Conservation (phyloP, 2,113 vertebrate genomes). For the Paradoxurus hermaphroditus region DNA sequence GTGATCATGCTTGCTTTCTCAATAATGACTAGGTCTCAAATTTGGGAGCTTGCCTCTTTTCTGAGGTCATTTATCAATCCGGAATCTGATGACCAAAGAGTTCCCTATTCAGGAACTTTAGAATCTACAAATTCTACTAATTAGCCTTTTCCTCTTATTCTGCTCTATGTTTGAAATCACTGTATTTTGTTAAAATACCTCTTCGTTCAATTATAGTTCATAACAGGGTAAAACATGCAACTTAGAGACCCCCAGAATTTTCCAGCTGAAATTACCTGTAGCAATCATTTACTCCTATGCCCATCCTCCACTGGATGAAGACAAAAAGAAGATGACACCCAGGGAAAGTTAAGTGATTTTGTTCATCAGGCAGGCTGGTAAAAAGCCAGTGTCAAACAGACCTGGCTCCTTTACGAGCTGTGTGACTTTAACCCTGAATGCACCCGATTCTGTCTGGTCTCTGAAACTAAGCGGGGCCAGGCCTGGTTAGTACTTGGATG, state of each 20-base stretch:
- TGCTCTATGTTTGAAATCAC: constrained; percentile 73
- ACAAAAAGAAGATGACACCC: background rate
- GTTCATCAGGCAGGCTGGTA: background rate
- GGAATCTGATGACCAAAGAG: constrained; percentile 65
- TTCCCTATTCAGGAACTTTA: constrained; percentile 36
- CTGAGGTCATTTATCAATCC: constrained; percentile 71
- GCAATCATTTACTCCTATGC: background rate
- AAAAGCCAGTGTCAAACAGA: background rate
- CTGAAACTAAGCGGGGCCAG: background rate
- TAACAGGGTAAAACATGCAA: background rate
- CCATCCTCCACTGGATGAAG: background rate
- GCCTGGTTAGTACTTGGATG: background rate
- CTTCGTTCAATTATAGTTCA: constrained; percentile 2
- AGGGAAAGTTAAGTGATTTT: background rate
- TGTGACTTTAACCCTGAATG: background rate
- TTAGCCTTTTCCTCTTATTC: constrained; percentile 78
- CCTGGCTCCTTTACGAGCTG: background rate
- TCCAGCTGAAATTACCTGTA: background rate
- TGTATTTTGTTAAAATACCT: constrained; percentile 80
- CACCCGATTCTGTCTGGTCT: background rate
- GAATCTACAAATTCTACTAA: constrained; percentile 72
- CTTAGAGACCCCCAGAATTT: background rate
- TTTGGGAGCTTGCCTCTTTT: constrained; percentile 66
- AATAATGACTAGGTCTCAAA: constrained; percentile 78
- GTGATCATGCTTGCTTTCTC: constrained; percentile 63